These are phyloP conservation scores for Phrynocephalus guinanensis DNA, from an alignment of 2,797 vertebrate genomes.

Conservation along the genomic window DNA sequence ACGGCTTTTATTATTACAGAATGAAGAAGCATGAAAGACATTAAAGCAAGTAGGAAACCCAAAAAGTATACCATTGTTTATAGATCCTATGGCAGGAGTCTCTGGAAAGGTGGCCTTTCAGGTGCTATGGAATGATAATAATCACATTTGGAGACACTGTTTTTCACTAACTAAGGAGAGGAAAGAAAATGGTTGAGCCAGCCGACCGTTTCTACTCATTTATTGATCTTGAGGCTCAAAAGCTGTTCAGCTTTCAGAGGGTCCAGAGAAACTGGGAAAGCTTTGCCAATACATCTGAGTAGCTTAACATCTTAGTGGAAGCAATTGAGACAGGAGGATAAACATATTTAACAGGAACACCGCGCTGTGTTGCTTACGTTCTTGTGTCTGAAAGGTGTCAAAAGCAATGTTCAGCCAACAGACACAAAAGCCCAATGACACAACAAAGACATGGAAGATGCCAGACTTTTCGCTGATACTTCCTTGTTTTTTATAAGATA, in stretches of 20 bases:
- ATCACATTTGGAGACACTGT: conserved; percentile 44
- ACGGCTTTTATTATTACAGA: neutral
- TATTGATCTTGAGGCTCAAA: conserved; percentile 31
- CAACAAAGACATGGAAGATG: neutral
- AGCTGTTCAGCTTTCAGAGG: conserved; percentile 20
- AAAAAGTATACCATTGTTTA: conserved; percentile 37
- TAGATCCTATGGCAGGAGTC: conserved; percentile 13
- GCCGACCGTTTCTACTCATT: conserved; percentile 22
- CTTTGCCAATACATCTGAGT: conserved; percentile 19
- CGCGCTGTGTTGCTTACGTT: neutral
- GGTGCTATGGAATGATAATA: conserved; percentile 31
- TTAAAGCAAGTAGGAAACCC: conserved; percentile 44
- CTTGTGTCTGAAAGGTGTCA: conserved; percentile 4
- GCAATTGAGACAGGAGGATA: conserved; percentile 19
- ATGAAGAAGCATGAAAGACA: conserved; percentile 44
- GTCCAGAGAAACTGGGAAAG: conserved; percentile 15
- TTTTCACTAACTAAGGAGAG: conserved; percentile 52
- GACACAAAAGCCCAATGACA: neutral
- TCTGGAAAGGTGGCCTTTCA: conserved; percentile 14
- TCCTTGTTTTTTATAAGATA: neutral
- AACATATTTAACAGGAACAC: conserved; percentile 20
- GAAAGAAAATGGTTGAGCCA: conserved; percentile 30
- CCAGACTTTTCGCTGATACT: neutral
- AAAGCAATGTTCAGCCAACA: neutral
- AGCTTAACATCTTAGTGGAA: neutral